Evolutionary conservation across 2,797 vertebrate species (phyloP).

Genomic region (Falco columbarius): DNA sequence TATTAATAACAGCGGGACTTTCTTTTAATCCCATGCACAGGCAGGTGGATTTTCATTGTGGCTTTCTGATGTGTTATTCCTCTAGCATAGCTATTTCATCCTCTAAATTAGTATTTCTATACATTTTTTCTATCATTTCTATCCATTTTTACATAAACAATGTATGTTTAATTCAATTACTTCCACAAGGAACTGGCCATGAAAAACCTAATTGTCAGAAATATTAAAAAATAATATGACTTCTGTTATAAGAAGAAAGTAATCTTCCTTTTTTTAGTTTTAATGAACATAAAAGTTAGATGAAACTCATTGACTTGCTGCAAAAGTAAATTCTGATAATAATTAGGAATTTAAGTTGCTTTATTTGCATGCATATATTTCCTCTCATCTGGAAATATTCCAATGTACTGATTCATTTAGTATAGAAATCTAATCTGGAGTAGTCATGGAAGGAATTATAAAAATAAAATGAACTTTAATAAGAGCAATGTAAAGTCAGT

Average conservation of each 20-base stretch:
- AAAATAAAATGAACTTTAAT: background rate
- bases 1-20: background rate
- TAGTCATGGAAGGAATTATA: background rate
- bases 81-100: background rate
- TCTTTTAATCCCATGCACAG: background rate
- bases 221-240: background rate
- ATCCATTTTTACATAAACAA: background rate
- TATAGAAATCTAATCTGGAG: background rate
- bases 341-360: background rate
- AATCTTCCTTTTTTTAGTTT: background rate
- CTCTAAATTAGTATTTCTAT: background rate
- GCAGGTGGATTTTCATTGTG: background rate
- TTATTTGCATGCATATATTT: conserved; percentile 2
- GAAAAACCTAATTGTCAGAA: background rate
- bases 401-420: background rate
- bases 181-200: background rate
- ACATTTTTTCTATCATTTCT: background rate
- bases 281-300: background rate
- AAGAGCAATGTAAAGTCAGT: background rate
- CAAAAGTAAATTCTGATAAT: background rate
- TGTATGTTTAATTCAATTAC: background rate
- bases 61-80: background rate
- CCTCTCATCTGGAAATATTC: conserved; percentile 3
- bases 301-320: background rate
- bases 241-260: background rate